Conservation (phyloP, 2,113 vertebrate genomes). For the Jacana jacana region DNA sequence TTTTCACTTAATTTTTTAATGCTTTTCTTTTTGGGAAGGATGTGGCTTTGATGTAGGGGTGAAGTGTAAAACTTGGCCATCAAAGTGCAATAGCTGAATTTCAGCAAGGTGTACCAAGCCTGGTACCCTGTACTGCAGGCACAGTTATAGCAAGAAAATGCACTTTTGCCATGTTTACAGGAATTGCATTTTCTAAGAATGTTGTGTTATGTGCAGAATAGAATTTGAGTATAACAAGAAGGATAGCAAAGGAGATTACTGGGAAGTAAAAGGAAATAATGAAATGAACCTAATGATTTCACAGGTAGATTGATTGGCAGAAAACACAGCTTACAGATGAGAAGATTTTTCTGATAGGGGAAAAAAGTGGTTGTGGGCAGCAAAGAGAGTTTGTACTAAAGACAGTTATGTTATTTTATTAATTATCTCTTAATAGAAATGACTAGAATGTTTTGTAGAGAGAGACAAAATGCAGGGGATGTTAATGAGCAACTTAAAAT, state of each 20-base stretch:
- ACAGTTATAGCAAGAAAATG: neutral
- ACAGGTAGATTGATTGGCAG: neutral
- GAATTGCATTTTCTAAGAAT: neutral
- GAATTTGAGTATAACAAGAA: neutral
- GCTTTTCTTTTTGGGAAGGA: neutral
- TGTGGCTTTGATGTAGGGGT: no score
- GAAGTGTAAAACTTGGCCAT: no score
- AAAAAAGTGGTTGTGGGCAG: neutral
- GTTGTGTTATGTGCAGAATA: neutral
- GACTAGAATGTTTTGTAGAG: neutral
- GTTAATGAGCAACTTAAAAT: neutral
- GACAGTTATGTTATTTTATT: neutral
- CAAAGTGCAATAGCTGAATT: no score
- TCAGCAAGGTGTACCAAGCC: no score
- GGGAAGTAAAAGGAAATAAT: neutral
- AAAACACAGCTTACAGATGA: neutral
- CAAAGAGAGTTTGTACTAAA: neutral
- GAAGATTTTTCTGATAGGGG: neutral
- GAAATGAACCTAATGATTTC: neutral
- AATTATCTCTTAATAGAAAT: neutral
- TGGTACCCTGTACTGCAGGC: neutral
- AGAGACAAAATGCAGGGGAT: neutral
- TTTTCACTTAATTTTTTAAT: neutral
- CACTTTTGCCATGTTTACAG: neutral
- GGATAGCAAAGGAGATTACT: neutral